Conservation (phyloP, 1,140 invertebrate genomes). For the Protaetia brevitarsis region DNA sequence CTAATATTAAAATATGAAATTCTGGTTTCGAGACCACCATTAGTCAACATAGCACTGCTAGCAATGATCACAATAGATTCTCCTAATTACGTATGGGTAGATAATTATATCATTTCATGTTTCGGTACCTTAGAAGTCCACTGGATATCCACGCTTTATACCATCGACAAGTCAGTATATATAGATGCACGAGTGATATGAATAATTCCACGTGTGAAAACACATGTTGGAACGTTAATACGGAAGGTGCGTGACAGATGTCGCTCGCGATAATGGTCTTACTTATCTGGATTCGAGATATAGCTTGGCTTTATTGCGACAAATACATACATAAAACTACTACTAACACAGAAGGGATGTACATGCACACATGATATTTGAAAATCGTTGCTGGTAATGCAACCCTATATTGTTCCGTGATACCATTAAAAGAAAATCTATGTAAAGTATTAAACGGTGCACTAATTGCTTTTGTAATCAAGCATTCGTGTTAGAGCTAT, state of each 20-base stretch:
- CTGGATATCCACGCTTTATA: conserved; percentile 26
- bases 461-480: conserved; percentile 2
- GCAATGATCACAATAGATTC: conserved; percentile 19
- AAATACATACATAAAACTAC: neutral
- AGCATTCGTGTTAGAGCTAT: neutral
- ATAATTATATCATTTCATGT: conserved; percentile 35
- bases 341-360: neutral
- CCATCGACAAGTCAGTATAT: conserved; percentile 24
- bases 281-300: neutral
- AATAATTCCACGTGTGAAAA: conserved; percentile 37
- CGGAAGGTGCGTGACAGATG: conserved; percentile 32
- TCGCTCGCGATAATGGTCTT: conserved; percentile 27
- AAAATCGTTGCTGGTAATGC: neutral
- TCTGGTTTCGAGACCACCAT: neutral
- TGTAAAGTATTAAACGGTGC: conserved; percentile 6
- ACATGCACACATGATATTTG: neutral
- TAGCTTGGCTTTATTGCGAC: neutral
- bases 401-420: neutral
- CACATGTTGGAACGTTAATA: conserved; percentile 34
- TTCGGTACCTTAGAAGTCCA: conserved; percentile 4
- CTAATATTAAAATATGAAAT: no score
- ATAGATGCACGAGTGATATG: conserved; percentile 27
- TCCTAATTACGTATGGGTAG: conserved; percentile 34
- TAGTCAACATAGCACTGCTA: conserved; percentile 16
- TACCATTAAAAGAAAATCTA: conserved; percentile 20